These are phyloP conservation scores for Eristalis arbustorum DNA, from an alignment of 2,888 invertebrate species.

Conservation along the genomic window DNA sequence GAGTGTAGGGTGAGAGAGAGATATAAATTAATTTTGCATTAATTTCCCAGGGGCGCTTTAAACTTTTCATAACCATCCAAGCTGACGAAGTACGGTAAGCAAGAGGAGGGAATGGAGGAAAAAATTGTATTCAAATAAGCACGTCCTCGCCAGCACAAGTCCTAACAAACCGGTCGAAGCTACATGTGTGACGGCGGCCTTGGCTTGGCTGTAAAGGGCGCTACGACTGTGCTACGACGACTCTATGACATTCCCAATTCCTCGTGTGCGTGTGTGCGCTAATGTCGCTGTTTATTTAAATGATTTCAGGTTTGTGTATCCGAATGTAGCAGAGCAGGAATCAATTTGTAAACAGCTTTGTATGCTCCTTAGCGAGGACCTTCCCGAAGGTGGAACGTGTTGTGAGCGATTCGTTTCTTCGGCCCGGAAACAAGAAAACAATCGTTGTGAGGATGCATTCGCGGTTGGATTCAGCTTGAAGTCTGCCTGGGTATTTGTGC, in stretches of 20 bases:
- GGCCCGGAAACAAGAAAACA: background rate
- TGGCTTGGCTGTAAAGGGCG: background rate
- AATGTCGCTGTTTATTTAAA: background rate
- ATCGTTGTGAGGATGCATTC: background rate
- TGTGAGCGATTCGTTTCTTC: no score
- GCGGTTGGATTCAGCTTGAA: background rate
- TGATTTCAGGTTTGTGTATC: background rate
- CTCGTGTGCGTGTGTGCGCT: background rate
- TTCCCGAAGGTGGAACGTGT: background rate
- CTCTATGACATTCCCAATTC: background rate
- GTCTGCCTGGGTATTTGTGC: background rate
- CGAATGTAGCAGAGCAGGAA: background rate
- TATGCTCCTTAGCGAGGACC: background rate
- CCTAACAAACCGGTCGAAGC: background rate
- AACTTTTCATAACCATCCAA: conserved; percentile 34
- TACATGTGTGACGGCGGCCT: background rate
- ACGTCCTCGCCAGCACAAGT: background rate
- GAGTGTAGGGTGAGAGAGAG: background rate
- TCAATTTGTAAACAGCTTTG: background rate
- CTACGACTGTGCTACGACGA: no score
- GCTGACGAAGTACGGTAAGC: background rate
- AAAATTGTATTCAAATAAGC: background rate
- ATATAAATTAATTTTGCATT: conserved; percentile 51
- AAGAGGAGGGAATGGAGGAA: background rate
- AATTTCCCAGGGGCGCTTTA: conserved; percentile 46